Base-by-base conservation (phyloP, 2,888 invertebrate genomes). In the Hoplodrina ambigua region DNA sequence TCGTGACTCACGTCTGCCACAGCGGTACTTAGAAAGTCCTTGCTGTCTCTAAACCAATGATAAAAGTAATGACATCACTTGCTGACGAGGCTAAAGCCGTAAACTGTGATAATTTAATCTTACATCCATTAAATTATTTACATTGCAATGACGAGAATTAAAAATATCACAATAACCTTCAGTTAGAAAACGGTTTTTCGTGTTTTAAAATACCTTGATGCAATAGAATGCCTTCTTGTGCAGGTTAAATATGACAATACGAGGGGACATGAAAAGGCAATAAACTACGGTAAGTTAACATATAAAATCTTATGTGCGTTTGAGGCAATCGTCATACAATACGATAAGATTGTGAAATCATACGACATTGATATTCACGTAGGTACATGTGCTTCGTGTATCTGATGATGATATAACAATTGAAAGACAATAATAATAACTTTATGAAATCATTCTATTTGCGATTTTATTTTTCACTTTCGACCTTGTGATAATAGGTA, bases 291-390 rank as follows among this genome's bases (percentile, higher is more conserved):
- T 78, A 80, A 79, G 54, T 67, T 63, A 67, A 60, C 57, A 66
- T 52, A 54, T 61, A 69, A 70, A 64, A 69, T 66, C 54, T 59
- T 76, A 74, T 49, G 64, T 67, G 65, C 53, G 62, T 71, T 72
- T 69, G 50, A 68, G 55, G 62, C 73, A 82, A 83, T 80, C 83
- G 66, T 87, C 82, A 85, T 83, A 86, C 75, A 82, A 82, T 60
- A 71, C 74, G 93, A 94, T 94, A 91, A 94, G 93, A 94, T 94
- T 91, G 86, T 79, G 83, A 87, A 91, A 91, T 93, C 91, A 88
- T 90, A 90, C 89, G 93, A 93, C 88, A 90, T 85, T 86, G 90
- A 89, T 90, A 87, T 85, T 82, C 66, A 37, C 37, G 37, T 37
- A 64, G 53, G 81, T 72, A 75, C 75, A 81, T 80, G 76, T 76